phyloP scores from a whole-genome alignment of 2,888 invertebrate genomes.

The Eristalis arbustorum region DNA sequence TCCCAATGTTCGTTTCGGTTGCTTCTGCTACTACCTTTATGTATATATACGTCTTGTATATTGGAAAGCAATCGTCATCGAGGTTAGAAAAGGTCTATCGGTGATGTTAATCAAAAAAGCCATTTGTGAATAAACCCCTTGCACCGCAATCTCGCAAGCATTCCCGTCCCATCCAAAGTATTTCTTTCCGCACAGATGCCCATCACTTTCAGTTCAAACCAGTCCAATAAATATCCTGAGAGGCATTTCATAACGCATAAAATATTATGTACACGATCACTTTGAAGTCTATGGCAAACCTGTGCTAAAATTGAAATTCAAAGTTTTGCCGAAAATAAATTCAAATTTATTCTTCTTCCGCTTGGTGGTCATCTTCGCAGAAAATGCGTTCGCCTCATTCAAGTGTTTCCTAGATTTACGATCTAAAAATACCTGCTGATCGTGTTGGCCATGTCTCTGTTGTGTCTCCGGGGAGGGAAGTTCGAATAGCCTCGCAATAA shows the following conservation, averaged over 20 bases:
- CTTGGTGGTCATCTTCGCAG: constrained; percentile 1
- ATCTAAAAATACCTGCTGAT: constrained; percentile 25
- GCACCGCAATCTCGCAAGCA: neutral
- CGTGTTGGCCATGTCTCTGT: neutral
- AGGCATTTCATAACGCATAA: neutral
- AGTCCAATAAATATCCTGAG: neutral
- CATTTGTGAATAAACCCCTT: no score
- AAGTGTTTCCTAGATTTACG: neutral
- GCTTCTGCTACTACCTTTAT: no score
- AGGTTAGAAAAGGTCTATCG: no score
- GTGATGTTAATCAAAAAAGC: no score
- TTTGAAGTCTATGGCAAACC: neutral
- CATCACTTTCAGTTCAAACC: no score
- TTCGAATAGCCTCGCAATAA: neutral
- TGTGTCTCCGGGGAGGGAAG: neutral
- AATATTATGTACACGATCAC: neutral
- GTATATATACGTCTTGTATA: no score
- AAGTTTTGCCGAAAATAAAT: neutral
- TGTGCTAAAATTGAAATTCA: neutral
- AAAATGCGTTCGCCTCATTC: constrained; percentile 2
- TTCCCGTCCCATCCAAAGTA: neutral
- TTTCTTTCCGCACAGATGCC: neutral
- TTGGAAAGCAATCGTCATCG: no score
- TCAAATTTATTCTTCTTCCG: neutral
- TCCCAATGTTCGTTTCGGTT: no score